Conservation (phyloP, 1,140 invertebrate species). For the Diabrotica virgifera region DNA sequence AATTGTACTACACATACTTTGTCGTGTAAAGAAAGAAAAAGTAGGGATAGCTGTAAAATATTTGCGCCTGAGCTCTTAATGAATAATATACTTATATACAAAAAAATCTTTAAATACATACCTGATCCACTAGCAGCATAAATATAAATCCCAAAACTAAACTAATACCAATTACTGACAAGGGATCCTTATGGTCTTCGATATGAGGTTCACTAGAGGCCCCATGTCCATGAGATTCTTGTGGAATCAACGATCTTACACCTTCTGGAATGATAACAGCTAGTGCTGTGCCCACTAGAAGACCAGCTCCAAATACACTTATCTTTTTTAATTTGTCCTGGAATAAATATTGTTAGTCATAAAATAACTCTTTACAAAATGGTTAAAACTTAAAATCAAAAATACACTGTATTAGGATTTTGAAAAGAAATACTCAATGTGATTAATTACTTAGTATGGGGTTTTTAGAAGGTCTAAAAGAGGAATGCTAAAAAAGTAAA, state of each 20-base stretch:
- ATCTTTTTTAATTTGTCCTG: constrained; percentile 92
- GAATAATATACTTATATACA: neutral
- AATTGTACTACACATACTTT: neutral
- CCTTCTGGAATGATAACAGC: constrained; percentile 99
- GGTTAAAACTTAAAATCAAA: no score
- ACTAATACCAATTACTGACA: constrained; percentile 62
- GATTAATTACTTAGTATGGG: no score
- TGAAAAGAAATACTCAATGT: neutral
- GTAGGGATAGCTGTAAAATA: no score
- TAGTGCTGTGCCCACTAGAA: constrained; percentile 96
- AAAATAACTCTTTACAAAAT: constrained; percentile 5
- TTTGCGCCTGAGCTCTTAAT: no score
- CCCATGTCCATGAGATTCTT: constrained; percentile 18
- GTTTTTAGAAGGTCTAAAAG: no score
- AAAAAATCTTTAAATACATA: constrained; percentile 20
- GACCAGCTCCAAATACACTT: constrained; percentile 92
- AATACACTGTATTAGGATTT: neutral
- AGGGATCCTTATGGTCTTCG: constrained; percentile 49
- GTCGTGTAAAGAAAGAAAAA: no score
- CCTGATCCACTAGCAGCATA: constrained; percentile 94
- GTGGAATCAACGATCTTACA: constrained; percentile 69
- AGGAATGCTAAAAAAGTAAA: no score
- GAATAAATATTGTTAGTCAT: constrained; percentile 50
- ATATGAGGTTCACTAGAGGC: constrained; percentile 29
- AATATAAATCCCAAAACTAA: constrained; percentile 85